These are phyloP conservation scores for Baryphthengus martii DNA, from an alignment of 2,113 vertebrate genomes.

Conservation along the genomic window DNA sequence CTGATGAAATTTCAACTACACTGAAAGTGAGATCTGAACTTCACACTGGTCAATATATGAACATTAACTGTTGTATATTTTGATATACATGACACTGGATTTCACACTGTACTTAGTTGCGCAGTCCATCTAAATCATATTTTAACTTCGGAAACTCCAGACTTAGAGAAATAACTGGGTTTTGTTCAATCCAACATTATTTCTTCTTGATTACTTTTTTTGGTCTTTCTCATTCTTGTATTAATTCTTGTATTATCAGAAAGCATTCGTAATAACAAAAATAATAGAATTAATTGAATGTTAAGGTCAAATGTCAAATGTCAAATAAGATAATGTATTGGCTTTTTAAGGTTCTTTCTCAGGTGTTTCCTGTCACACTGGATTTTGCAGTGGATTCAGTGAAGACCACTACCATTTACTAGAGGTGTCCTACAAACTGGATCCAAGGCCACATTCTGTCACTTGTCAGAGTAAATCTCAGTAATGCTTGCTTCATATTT, in stretches of 20 bases:
- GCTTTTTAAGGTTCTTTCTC: background rate
- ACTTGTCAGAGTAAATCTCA: background rate
- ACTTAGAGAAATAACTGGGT: background rate
- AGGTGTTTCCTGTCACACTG: background rate
- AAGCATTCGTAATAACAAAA: slow-evolving; percentile 1
- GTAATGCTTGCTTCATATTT: background rate
- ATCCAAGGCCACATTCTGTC: background rate
- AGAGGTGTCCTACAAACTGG: background rate
- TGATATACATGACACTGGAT: background rate
- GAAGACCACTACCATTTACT: background rate
- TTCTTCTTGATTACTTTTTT: background rate
- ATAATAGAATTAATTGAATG: background rate
- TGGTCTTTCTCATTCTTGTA: slow-evolving; percentile 24
- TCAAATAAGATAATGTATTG: background rate
- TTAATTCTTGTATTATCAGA: background rate
- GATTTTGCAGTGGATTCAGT: background rate
- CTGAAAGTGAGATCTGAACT: background rate
- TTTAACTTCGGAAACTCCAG: background rate
- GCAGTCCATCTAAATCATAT: background rate
- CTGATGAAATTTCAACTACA: background rate
- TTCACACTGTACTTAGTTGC: background rate
- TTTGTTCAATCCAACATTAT: background rate
- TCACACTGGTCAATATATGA: background rate
- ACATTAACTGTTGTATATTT: background rate
- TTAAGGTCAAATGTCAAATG: too few relatives aligned